Conservation (phyloP, 2,888 invertebrate species). For the Spatulosminthurus flaviceps region DNA sequence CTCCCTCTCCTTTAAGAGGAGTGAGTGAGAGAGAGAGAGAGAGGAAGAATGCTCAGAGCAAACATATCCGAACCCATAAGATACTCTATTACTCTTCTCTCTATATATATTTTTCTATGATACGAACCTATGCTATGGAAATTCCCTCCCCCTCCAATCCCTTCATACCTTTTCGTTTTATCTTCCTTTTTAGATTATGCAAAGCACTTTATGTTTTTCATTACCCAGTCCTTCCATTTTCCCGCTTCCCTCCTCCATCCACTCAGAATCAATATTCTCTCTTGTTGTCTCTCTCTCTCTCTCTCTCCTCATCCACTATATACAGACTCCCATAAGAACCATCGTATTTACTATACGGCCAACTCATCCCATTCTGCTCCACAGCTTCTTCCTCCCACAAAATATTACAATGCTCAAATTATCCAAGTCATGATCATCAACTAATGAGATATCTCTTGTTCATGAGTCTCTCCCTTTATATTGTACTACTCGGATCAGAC, state of each 20-base stretch:
- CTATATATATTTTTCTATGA: background rate
- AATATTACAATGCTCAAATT: too few relatives aligned
- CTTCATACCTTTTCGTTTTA: background rate
- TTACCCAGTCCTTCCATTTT: slow-evolving; percentile 6
- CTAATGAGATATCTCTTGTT: too few relatives aligned
- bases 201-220: slow-evolving; percentile 4
- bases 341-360: too few relatives aligned
- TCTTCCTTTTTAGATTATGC: slow-evolving; percentile 18
- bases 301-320: background rate
- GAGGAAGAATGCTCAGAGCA: too few relatives aligned
- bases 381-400: too few relatives aligned
- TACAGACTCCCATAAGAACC: background rate
- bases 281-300: slow-evolving; percentile 2
- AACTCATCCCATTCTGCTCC: too few relatives aligned
- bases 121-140: slow-evolving; percentile 13
- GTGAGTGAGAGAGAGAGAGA: too few relatives aligned
- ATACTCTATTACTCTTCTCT: background rate
- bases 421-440: too few relatives aligned
- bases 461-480: too few relatives aligned
- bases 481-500: too few relatives aligned
- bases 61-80: background rate
- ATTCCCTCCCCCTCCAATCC: slow-evolving; percentile 7
- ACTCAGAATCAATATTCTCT: background rate
- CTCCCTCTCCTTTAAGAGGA: background rate
- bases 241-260: background rate